A percentile compares a stretch with the other conserved stretches of the same genome.
Evolutionary conservation across 2,888 invertebrate genomes (phyloP).

Genomic region (Rhagophthalmus giganteus): DNA sequence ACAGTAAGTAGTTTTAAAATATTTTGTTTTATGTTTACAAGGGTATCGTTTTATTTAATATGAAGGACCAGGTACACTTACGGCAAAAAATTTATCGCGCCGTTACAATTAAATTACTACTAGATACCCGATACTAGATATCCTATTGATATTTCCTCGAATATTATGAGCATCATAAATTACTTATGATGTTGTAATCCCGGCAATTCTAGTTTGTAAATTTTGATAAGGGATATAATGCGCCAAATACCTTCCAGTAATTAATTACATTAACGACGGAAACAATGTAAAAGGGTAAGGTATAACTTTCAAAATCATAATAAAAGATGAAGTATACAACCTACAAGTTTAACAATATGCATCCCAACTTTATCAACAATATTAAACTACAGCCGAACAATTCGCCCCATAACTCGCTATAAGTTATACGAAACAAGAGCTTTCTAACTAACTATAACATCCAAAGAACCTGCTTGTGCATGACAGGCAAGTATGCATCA

Average conservation of each 20-base stretch:
- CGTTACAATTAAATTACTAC: no score
- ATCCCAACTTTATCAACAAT: constrained; percentile 43
- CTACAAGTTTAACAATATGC: constrained; percentile 33
- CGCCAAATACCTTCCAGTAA: constrained; percentile 17
- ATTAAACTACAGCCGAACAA: constrained; percentile 42
- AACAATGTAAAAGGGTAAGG: constrained; percentile 8
- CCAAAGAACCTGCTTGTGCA: constrained; percentile 33
- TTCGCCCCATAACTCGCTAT: constrained; percentile 39
- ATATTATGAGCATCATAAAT: constrained; percentile 5
- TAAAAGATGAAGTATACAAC: constrained; percentile 23
- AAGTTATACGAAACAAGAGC: constrained; percentile 35
- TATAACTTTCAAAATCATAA: constrained; percentile 18
- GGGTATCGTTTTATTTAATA: background rate
- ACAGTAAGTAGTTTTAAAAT: background rate
- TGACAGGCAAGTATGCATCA: constrained; percentile 42
- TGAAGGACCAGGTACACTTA: no score
- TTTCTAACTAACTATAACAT: constrained; percentile 36
- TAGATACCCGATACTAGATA: no score
- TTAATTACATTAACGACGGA: constrained; percentile 19
- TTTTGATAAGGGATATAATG: constrained; percentile 10
- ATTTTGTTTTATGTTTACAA: no score
- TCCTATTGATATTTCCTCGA: no score
- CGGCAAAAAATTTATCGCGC: no score
- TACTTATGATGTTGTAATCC: constrained; percentile 11
- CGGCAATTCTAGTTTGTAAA: constrained; percentile 10